These are phyloP conservation scores for Cryptoprocta ferox DNA, from an alignment of 2,797 vertebrate genomes.

Conservation along the genomic window DNA sequence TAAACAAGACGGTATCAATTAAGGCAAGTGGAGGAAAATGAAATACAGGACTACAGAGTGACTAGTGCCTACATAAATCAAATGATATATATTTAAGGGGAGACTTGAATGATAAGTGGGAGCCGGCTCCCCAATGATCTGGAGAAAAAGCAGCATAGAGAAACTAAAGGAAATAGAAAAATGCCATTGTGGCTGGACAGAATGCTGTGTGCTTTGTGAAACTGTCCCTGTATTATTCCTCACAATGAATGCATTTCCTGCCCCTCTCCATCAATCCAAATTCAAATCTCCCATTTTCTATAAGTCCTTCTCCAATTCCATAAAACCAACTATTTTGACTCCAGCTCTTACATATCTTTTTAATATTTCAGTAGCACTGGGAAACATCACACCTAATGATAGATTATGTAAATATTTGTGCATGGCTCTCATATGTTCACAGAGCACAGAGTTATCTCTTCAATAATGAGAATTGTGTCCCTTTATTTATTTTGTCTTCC, in stretches of 20 bases:
- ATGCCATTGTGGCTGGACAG: background rate
- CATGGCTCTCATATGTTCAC: background rate
- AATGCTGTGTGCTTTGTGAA: background rate
- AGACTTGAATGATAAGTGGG: background rate
- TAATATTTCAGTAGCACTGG: background rate
- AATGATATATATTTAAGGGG: background rate
- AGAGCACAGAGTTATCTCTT: background rate
- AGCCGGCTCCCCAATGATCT: background rate
- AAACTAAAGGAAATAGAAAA: background rate
- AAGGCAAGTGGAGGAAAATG: constrained; percentile 16
- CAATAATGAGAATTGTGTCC: background rate
- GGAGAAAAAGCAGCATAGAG: background rate
- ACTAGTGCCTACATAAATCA: background rate
- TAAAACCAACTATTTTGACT: background rate
- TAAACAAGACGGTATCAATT: background rate
- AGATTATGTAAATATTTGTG: background rate
- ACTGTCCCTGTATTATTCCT: background rate
- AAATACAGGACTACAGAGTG: background rate
- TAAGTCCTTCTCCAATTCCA: background rate
- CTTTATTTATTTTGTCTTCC: background rate
- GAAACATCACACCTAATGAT: background rate
- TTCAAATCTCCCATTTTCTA: background rate
- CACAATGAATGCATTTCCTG: background rate
- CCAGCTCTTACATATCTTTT: background rate
- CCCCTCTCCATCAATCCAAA: background rate